These are phyloP conservation scores for Gastracanthus pulcherrimus DNA, from an alignment of 2,888 invertebrate species.

Conservation along the genomic window DNA sequence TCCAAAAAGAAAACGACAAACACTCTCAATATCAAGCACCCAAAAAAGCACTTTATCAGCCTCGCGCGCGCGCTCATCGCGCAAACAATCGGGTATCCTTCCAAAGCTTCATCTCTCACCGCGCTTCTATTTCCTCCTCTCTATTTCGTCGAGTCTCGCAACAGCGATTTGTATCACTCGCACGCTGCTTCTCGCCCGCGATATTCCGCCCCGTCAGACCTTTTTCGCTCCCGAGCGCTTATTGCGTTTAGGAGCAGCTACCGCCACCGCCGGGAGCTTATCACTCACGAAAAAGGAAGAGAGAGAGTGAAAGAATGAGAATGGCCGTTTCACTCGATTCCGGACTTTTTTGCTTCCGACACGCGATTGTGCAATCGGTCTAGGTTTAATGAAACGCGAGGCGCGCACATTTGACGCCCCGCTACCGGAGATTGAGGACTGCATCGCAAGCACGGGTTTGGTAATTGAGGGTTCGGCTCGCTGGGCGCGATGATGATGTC, in stretches of 20 bases:
- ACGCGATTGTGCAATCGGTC: constrained; percentile 13
- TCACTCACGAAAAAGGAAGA: neutral
- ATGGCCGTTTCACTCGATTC: neutral
- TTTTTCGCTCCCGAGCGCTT: neutral
- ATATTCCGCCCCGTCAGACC: neutral
- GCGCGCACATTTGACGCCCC: neutral
- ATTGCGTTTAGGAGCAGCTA: neutral
- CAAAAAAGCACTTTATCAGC: neutral
- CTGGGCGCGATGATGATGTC: neutral
- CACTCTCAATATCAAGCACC: neutral
- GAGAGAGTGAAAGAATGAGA: too few species aligned
- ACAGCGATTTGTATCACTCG: constrained; percentile 1
- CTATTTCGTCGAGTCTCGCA: too few species aligned
- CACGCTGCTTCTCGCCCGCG: neutral
- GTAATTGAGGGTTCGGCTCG: neutral
- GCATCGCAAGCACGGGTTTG: too few species aligned
- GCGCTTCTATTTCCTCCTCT: neutral
- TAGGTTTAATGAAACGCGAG: neutral
- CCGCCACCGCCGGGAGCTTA: neutral
- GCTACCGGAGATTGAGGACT: neutral
- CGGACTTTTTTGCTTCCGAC: neutral
- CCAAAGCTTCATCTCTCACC: neutral
- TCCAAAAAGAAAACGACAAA: neutral
- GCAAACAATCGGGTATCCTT: neutral
- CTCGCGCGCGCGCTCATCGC: neutral